phyloP scores from a whole-genome alignment of 2,113 vertebrate species.

The Peucedramus taeniatus region DNA sequence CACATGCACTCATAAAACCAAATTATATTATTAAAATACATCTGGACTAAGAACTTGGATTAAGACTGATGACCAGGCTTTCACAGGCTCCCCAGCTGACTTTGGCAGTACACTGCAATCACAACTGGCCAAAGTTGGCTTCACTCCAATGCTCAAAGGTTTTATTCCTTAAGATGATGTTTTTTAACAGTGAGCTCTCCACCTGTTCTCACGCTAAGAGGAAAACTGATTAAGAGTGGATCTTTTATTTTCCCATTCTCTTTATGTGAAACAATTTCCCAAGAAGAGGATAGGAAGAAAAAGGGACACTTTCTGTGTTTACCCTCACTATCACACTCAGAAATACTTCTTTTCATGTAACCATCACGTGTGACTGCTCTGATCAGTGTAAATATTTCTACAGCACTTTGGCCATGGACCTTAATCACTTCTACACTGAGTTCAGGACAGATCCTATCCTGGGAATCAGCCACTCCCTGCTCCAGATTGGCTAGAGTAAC shows the following conservation, averaged over 20 bases:
- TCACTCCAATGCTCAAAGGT: not conserved
- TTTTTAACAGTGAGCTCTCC: not conserved
- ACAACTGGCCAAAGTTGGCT: not conserved
- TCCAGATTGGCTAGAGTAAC: not conserved
- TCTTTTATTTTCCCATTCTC: not conserved
- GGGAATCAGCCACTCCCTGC: not conserved
- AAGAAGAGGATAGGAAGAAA: not conserved
- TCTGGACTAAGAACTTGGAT: conserved; percentile 31
- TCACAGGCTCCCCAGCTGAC: conserved; percentile 4
- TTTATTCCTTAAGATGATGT: not conserved
- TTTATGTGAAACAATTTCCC: not conserved
- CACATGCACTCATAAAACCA: conserved; percentile 27
- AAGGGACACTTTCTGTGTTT: not conserved
- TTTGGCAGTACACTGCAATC: conserved; percentile 14
- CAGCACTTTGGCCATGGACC: not conserved
- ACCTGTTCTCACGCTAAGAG: not conserved
- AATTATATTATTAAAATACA: conserved; percentile 40
- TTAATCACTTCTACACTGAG: not conserved
- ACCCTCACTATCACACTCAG: not conserved
- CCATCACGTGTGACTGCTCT: not conserved
- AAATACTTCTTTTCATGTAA: not conserved
- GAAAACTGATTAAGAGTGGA: not conserved
- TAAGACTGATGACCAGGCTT: not conserved
- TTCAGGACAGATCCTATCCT: not conserved
- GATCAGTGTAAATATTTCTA: not conserved